These are phyloP conservation scores for Chalcis sispes DNA, from an alignment of 2,888 invertebrate species.

Conservation along the genomic window DNA sequence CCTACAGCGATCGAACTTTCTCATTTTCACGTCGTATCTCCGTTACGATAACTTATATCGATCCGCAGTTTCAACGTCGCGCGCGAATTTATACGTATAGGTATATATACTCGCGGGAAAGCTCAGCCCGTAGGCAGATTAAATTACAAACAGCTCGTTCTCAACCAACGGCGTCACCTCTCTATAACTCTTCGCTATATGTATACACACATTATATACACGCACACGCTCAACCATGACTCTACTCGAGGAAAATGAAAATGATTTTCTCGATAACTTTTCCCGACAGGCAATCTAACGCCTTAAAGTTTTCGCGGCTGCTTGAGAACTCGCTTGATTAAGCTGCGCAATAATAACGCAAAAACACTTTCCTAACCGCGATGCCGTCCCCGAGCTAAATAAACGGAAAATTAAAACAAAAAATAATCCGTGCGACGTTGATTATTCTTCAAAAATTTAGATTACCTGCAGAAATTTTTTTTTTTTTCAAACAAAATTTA, in stretches of 20 bases:
- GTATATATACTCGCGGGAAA: not conserved
- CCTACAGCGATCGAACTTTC: not conserved
- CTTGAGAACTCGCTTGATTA: constrained; percentile 12
- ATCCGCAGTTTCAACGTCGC: not conserved
- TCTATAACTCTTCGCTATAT: not conserved
- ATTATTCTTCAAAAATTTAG: no score
- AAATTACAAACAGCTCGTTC: constrained; percentile 28
- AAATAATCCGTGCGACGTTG: no score
- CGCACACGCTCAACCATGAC: no score
- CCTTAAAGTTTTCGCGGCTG: not conserved
- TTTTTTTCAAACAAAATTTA: no score
- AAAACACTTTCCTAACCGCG: constrained; percentile 9
- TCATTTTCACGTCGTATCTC: not conserved
- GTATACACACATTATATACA: no score
- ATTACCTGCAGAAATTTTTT: no score
- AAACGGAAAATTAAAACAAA: no score
- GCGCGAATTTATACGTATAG: no score
- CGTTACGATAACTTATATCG: not conserved
- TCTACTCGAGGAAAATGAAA: constrained; percentile 1
- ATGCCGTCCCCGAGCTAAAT: no score
- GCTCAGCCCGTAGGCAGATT: constrained; percentile 16
- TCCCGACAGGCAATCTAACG: constrained; percentile 28
- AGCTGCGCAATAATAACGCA: constrained; percentile 6
- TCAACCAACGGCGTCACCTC: no score
- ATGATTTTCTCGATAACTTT: constrained; percentile 39